Percentiles rank a stretch among this genome's conserved stretches.
These are phyloP conservation scores for Dromaius novaehollandiae DNA, from an alignment of 2,113 vertebrate genomes.

Conservation along the genomic window DNA sequence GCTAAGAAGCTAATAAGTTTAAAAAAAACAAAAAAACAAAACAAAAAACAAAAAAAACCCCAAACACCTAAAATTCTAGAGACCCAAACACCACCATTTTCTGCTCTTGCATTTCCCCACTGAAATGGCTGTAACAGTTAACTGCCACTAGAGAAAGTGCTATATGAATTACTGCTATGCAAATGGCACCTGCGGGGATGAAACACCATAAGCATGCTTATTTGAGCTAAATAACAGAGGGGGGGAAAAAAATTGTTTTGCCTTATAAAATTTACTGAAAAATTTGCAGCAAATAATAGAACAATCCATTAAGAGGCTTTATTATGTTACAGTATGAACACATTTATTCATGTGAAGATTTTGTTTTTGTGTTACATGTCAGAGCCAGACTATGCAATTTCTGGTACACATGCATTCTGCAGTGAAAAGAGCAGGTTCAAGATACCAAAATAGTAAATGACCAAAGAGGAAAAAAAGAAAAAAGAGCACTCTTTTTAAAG, in stretches of 20 bases:
- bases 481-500: neutral
- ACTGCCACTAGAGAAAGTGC: neutral
- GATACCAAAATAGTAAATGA: neutral
- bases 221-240: neutral
- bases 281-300: neutral
- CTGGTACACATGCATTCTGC: neutral
- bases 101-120: neutral
- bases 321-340: neutral
- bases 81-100: neutral
- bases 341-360: neutral
- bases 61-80: neutral
- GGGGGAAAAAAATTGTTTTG: neutral
- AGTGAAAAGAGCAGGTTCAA: neutral
- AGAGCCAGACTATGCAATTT: neutral
- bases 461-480: neutral
- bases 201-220: neutral
- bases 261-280: neutral
- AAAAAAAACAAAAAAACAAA: neutral
- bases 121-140: neutral
- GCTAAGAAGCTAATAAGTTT: neutral
- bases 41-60: too few relatives aligned
- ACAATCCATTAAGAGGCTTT: neutral
- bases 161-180: neutral
- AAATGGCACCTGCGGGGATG: neutral
- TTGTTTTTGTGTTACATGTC: neutral